Percentiles rank a stretch among this genome's conserved stretches.
phyloP scores from a whole-genome alignment of 2,888 invertebrate genomes.

The Micoletzkya japonica region DNA sequence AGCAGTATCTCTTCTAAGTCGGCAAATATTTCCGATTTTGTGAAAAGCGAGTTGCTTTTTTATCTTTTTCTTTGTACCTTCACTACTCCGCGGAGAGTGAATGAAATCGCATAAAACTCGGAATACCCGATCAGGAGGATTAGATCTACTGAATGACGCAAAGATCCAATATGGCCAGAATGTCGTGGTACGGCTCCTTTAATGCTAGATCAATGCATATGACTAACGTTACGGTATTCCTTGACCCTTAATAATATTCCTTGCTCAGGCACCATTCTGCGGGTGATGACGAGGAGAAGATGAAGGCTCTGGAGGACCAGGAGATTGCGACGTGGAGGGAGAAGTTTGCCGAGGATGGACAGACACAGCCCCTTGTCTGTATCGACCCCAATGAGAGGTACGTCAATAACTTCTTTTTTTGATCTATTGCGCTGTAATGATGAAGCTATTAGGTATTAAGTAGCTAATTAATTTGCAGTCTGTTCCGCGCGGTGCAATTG shows the following conservation, averaged over 20 bases:
- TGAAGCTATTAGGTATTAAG: background rate
- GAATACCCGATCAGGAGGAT: too few species aligned
- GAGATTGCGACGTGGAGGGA: conserved; percentile 68
- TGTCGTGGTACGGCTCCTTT: too few species aligned
- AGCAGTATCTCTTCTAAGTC: too few species aligned
- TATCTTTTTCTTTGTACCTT: too few species aligned
- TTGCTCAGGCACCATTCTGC: conserved; percentile 57
- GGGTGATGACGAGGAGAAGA: conserved; percentile 57
- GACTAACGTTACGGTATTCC: too few species aligned
- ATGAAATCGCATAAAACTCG: too few species aligned
- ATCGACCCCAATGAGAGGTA: conserved; percentile 68
- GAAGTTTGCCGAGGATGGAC: conserved; percentile 52
- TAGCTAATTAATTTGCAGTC: conserved; percentile 44
- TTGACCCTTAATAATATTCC: background rate
- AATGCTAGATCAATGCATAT: too few species aligned
- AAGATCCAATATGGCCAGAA: too few species aligned
- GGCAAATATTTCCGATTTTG: too few species aligned
- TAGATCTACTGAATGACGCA: too few species aligned
- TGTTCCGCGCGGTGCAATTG: conserved; percentile 66
- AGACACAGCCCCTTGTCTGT: conserved; percentile 65
- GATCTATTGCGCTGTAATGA: background rate
- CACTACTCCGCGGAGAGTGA: too few species aligned
- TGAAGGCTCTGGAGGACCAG: conserved; percentile 69
- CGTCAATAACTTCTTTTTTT: conserved; percentile 30
- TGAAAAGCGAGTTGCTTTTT: too few species aligned